These are phyloP conservation scores for Bujurquina vittata DNA, from an alignment of 2,113 vertebrate species.

Conservation along the genomic window DNA sequence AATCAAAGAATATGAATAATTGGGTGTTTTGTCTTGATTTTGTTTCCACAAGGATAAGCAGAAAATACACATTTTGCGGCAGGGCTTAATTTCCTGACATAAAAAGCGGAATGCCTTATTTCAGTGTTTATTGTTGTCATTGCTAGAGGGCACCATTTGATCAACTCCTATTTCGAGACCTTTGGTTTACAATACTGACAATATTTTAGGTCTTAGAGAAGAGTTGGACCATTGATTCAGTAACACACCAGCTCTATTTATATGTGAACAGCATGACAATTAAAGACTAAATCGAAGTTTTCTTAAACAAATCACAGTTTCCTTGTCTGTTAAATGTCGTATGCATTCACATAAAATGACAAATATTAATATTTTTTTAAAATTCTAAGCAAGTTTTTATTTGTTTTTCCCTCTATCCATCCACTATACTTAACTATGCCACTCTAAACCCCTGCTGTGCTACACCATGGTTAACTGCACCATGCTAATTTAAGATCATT, in stretches of 20 bases:
- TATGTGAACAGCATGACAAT: neutral
- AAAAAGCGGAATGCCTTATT: neutral
- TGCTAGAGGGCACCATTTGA: neutral
- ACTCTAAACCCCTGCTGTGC: neutral
- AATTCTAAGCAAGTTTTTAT: too few relatives aligned
- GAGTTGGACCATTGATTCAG: neutral
- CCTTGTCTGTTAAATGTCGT: too few relatives aligned
- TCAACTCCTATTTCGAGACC: neutral
- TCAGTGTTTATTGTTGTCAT: neutral
- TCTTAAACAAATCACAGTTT: too few relatives aligned
- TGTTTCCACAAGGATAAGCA: slow-evolving; percentile 29
- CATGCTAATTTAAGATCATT: neutral
- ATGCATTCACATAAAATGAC: too few relatives aligned
- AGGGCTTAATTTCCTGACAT: slow-evolving; percentile 21
- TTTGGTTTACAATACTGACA: neutral
- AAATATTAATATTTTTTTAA: too few relatives aligned
- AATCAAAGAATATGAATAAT: slow-evolving; percentile 47
- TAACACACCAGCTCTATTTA: neutral
- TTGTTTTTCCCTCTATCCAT: too few relatives aligned
- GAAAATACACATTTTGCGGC: slow-evolving; percentile 6
- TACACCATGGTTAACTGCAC: too few relatives aligned
- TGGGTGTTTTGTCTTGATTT: slow-evolving; percentile 49
- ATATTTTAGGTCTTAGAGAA: neutral
- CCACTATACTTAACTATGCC: neutral
- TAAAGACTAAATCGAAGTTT: neutral